Evolutionary conservation across 1,140 invertebrate species (phyloP).

Genomic region (Macrobrachium rosenbergii): DNA sequence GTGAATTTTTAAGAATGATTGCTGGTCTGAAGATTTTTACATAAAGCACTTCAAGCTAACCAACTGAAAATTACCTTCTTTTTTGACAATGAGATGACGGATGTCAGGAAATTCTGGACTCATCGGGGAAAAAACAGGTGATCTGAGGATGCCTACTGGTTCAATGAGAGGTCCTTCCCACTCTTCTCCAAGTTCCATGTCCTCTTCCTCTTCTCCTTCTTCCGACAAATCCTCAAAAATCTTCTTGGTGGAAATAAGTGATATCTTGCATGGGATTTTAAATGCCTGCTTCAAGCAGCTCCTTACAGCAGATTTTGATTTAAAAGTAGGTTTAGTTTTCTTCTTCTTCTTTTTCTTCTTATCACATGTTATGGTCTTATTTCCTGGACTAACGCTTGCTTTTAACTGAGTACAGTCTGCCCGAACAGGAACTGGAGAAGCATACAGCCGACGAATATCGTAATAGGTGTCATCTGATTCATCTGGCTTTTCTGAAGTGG

Average conservation of each 20-base stretch:
- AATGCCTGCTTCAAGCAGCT: conserved; percentile 46
- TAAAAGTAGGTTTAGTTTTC: conserved; percentile 41
- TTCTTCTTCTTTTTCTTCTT: conserved; percentile 40
- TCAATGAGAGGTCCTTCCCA: conserved; percentile 40
- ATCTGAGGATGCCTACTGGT: conserved; percentile 34
- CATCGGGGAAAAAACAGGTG: conserved; percentile 47
- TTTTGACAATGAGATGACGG: conserved; percentile 33
- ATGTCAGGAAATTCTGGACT: conserved; percentile 60
- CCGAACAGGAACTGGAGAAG: conserved; percentile 23
- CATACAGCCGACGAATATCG: conserved; percentile 44
- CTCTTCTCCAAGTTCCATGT: conserved; percentile 4
- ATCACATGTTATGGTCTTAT: background rate
- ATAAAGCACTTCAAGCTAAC: background rate
- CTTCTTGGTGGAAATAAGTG: conserved; percentile 52
- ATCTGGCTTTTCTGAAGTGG: background rate
- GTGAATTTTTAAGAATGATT: no score
- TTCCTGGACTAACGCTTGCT: background rate
- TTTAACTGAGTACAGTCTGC: background rate
- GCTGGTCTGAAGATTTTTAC: no score
- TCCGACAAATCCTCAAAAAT: conserved; percentile 50
- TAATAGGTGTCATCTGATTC: conserved; percentile 36
- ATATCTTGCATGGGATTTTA: conserved; percentile 53
- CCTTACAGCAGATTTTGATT: conserved; percentile 36
- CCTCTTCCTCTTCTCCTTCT: conserved; percentile 22
- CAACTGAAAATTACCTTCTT: conserved; percentile 39